A percentile compares a stretch with the other conserved stretches of the same genome.
Evolutionary conservation across 2,113 vertebrate species (phyloP).

Genomic region (Anas platyrhynchos): DNA sequence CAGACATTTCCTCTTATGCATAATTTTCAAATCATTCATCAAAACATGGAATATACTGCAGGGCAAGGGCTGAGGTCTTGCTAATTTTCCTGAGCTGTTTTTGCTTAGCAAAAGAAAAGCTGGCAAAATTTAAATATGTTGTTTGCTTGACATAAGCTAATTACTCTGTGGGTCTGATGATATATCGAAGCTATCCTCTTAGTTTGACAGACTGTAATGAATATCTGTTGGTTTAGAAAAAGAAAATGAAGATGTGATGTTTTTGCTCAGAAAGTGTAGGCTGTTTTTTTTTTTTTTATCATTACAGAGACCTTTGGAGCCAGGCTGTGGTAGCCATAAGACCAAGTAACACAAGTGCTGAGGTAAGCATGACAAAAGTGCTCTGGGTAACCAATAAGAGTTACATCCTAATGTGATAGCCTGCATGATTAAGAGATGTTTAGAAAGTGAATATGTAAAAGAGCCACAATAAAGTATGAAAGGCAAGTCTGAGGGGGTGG

Average conservation of each 20-base stretch:
- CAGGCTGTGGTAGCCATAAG: neutral
- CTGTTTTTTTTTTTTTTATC: neutral
- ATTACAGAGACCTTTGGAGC: neutral
- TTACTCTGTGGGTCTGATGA: neutral
- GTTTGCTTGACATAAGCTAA: neutral
- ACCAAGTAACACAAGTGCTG: neutral
- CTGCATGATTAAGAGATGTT: neutral
- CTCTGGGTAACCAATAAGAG: neutral
- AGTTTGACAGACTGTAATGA: neutral
- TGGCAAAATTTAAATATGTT: neutral
- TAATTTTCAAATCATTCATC: neutral
- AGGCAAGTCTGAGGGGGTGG: neutral
- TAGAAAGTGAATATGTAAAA: slow-evolving; percentile 25
- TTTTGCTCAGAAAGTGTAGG: neutral
- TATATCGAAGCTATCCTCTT: neutral
- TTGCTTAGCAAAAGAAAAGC: neutral
- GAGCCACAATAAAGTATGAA: slow-evolving; percentile 5
- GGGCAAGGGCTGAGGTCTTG: neutral
- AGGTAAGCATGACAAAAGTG: neutral
- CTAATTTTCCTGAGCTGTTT: neutral
- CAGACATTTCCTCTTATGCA: neutral
- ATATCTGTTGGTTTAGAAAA: neutral
- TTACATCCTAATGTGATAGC: neutral
- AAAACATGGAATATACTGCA: neutral
- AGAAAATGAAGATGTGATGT: neutral